These are phyloP conservation scores for Agapornis canus DNA, from an alignment of 2,797 vertebrate species.

Conservation along the genomic window DNA sequence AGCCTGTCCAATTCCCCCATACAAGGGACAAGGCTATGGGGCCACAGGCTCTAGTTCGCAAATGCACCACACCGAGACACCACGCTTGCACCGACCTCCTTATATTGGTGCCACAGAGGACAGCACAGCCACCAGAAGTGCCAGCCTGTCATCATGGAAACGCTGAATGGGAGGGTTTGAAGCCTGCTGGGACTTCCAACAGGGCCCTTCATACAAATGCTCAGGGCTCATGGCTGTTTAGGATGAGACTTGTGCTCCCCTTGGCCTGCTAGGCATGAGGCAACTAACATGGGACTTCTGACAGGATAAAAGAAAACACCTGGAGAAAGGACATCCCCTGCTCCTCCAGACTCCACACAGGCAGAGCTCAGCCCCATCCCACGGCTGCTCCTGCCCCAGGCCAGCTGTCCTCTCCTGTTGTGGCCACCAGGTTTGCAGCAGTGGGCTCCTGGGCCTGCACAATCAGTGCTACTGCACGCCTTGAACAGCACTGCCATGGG, in stretches of 20 bases:
- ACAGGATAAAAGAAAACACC: background rate
- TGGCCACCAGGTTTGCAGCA: background rate
- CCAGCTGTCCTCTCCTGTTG: background rate
- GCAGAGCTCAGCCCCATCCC: background rate
- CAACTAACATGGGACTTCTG: background rate
- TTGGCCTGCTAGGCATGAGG: background rate
- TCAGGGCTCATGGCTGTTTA: background rate
- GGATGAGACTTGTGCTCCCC: background rate
- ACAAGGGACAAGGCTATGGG: background rate
- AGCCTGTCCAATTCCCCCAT: fast-evolving
- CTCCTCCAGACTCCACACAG: background rate
- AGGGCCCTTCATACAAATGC: background rate
- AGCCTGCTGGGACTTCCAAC: slow-evolving; percentile 6
- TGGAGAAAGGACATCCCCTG: background rate
- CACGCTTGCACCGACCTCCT: background rate
- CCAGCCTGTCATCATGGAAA: slow-evolving; percentile 56
- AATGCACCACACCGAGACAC: fast-evolving
- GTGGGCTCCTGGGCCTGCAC: background rate
- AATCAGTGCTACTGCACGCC: background rate
- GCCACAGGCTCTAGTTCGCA: background rate
- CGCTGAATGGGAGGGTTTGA: background rate
- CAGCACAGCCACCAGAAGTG: background rate
- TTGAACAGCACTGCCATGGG: fast-evolving
- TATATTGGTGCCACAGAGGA: background rate
- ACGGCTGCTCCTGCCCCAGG: background rate